Conservation (phyloP, 2,888 invertebrate genomes). For the Eupsilia transversa region DNA sequence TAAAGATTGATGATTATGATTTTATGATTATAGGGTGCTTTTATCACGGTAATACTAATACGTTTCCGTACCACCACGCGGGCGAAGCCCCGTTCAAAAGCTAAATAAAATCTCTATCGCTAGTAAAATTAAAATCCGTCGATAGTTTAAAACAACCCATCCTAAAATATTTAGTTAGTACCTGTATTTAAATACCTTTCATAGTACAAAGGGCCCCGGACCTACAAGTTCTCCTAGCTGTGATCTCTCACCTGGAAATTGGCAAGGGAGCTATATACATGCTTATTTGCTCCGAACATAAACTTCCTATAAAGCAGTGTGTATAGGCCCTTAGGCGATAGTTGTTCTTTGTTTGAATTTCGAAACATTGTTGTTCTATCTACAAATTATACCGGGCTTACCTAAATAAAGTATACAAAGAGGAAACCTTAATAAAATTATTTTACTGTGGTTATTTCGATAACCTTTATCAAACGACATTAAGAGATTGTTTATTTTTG, state of each 20-base stretch:
- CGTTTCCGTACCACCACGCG: no score
- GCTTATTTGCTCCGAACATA: conserved; percentile 27
- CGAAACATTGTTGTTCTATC: not conserved
- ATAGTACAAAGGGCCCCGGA: not conserved
- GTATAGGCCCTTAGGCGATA: not conserved
- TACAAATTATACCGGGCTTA: not conserved
- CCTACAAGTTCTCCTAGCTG: conserved; percentile 27
- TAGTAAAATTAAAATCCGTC: not conserved
- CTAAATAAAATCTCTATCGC: not conserved
- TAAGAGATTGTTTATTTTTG: not conserved
- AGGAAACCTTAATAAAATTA: not conserved
- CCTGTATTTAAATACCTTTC: not conserved
- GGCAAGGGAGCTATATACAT: conserved; percentile 29
- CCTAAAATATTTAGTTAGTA: not conserved
- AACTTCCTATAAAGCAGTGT: conserved; percentile 11
- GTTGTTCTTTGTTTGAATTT: conserved; percentile 16
- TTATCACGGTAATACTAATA: not conserved
- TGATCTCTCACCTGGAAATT: conserved; percentile 56
- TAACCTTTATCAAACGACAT: not conserved
- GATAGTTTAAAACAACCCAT: not conserved
- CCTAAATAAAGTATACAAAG: not conserved
- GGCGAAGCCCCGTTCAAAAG: not conserved
- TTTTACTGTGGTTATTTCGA: not conserved
- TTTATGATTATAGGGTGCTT: no score
- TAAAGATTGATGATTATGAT: no score